Base-by-base conservation (phyloP, 2,113 vertebrate species). In the Dasyprocta punctata region DNA sequence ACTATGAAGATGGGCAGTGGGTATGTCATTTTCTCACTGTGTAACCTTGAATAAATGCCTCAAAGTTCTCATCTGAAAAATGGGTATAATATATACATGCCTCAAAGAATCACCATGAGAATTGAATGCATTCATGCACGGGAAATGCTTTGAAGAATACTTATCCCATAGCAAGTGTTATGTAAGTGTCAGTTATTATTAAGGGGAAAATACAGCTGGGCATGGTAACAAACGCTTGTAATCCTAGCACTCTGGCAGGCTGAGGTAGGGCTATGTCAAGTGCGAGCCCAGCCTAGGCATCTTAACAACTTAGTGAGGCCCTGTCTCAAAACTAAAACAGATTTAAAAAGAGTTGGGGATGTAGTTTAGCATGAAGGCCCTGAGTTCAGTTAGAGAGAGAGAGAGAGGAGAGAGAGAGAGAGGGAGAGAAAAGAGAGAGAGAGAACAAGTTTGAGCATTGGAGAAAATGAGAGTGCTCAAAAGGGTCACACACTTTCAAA, bases 21-120 rank as follows among this genome's bases (percentile, higher is more conserved):
- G 28, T 36, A 47, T 71, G 26, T 67, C 28, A 22, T 52, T 84
- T 93, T 71, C 54, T 75, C 77, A 36, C 67, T 81, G 0, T 33
- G 58, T 33, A 77, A 56, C 67, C 20, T 33, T 88, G 71, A 22
- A 13, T 41, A 60, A 65, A n/a, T 4, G 36, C 30, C 86, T 90
- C 61, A 60, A 12, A 47, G 12, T 90, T 92, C 44, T 88, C 63
- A 90, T 60, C 52, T 38, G 89, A 86, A 87, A 91, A 96, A 88
- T 56, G 85, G 30, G 38, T 19, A n/a, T 65, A 3, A 41, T 63
- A 10, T 52, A 47, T 1, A 22, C 17, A 52, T 4, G 33, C 61
- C 9, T 69, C 65, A 90, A 65, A 78, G 60, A 78, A 41, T 65
- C 4, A 4, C 20, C 7, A 1, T 22, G 60, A 61, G 73, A 92